Conservation (phyloP, 2,888 invertebrate genomes). For the Lasioglossum marginatum region DNA sequence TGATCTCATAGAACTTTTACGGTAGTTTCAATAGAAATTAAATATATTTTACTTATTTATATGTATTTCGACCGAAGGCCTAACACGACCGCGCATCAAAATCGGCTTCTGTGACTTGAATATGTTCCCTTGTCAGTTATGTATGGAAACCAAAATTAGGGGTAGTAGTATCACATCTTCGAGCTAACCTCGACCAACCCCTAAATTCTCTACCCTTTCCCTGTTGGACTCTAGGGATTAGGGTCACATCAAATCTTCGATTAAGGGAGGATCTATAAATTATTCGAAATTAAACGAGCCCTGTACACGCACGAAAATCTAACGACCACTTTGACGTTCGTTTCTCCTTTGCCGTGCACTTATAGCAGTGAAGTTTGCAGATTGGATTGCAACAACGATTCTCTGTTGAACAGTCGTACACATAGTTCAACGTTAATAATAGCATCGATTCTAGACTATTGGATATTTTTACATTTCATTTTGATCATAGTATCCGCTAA, state of each 20-base stretch:
- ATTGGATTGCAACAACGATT: not conserved
- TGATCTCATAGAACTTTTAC: not conserved
- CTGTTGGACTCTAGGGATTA: not conserved
- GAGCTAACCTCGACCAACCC: not conserved
- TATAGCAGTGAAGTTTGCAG: not conserved
- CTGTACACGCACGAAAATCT: not conserved
- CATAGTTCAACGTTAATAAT: not conserved
- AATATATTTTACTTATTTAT: too few relatives aligned
- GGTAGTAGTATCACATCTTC: not conserved
- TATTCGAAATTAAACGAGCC: not conserved
- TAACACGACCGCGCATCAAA: too few relatives aligned
- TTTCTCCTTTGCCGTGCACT: not conserved
- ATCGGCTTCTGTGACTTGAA: too few relatives aligned
- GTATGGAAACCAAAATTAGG: not conserved
- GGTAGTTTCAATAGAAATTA: too few relatives aligned
- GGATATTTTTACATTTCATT: too few relatives aligned
- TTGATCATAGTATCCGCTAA: too few relatives aligned
- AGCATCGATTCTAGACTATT: not conserved
- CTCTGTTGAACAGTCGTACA: not conserved
- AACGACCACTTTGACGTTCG: not conserved
- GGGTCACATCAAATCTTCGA: not conserved
- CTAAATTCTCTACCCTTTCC: not conserved
- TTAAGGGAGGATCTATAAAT: constrained; percentile 8
- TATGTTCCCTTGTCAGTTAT: too few relatives aligned
- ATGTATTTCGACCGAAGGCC: too few relatives aligned